Percentiles rank a stretch among this genome's conserved stretches.
Evolutionary conservation across 2,888 invertebrate species (phyloP).

Genomic region (Selenia dentaria): DNA sequence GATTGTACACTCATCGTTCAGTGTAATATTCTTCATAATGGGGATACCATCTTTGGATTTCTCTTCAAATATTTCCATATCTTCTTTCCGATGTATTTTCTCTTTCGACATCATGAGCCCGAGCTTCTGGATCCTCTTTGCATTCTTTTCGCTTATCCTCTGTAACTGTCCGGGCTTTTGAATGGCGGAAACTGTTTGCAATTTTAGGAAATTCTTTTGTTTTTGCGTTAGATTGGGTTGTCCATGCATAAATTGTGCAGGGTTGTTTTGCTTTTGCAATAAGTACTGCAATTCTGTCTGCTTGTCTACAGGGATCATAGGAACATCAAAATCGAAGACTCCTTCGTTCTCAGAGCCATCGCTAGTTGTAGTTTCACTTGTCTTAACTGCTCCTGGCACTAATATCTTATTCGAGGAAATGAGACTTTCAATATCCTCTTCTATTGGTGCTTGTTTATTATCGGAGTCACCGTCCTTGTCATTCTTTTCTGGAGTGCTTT

Average conservation of each 20-base stretch:
- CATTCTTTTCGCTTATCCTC: constrained; percentile 70
- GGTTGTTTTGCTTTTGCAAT: constrained; percentile 78
- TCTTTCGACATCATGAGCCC: constrained; percentile 68
- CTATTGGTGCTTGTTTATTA: constrained; percentile 40
- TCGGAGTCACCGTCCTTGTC: constrained; percentile 43
- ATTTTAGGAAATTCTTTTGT: constrained; percentile 64
- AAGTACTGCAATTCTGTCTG: constrained; percentile 77
- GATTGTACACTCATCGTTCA: constrained; percentile 86
- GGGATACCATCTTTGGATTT: constrained; percentile 52
- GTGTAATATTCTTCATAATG: constrained; percentile 69
- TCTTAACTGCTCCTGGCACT: constrained; percentile 63
- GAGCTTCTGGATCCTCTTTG: constrained; percentile 73
- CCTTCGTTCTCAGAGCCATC: constrained; percentile 63
- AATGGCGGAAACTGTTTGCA: constrained; percentile 59
- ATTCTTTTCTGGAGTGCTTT: constrained; percentile 66
- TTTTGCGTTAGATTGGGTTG: constrained; percentile 66
- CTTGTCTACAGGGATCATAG: constrained; percentile 65
- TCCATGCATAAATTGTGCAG: constrained; percentile 72
- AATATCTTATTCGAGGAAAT: constrained; percentile 79
- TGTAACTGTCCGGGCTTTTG: constrained; percentile 69
- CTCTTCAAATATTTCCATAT: constrained; percentile 56
- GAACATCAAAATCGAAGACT: constrained; percentile 59
- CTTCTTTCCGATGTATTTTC: constrained; percentile 42
- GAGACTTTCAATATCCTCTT: constrained; percentile 79
- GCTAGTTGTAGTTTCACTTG: constrained; percentile 48